Base-by-base conservation (phyloP, 1,140 invertebrate genomes). In the Tetramorium simillimum region DNA sequence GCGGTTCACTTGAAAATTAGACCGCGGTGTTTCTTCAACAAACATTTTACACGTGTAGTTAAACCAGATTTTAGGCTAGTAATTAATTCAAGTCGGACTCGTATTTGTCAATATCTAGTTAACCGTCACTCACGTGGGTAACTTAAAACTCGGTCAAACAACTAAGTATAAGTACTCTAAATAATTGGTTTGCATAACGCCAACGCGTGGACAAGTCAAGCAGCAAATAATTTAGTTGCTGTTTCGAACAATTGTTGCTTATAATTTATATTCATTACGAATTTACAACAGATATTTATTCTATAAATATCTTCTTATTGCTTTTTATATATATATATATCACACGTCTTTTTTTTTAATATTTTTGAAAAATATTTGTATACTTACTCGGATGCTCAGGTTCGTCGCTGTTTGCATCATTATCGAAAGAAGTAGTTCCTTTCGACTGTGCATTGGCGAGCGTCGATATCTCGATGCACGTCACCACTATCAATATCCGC, bases 401-500 rank as follows among this genome's bases (percentile, higher is more conserved):
- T 63, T 93, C 91, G 85, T 93, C 92, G 88, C 93, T 94, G 88
- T 93, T 88, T 60, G 92, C 88, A 89, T 95, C 92, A 65, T 91
- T 88, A 49, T 93, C 90, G 69, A 91, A 78, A 56, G 82, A 80
- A 85, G 88, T 91, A 14, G 90, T 84, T 78, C 88, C 92, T 82
- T 93, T 92, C 88, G 89, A 91, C 86, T 94, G 93, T 92, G 93
- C 94, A 85, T 86, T 93, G 53, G 90, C 93, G 80, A 94, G 91
- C 67, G 92, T 94, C 88, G 94, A 93, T 92, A 94, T 90, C 91
- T 93, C 93, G 91, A 94, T 90, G 91, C 92, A 94, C 89, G 92
- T 91, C 58, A 94, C 86, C 37, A 93, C 89, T 75, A 93, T 90
- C 87, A 93, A 92, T 92, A 93, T 92, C 92, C 92, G 92, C 92